Conservation (phyloP, 2,113 vertebrate genomes). For the Sceloporus undulatus region DNA sequence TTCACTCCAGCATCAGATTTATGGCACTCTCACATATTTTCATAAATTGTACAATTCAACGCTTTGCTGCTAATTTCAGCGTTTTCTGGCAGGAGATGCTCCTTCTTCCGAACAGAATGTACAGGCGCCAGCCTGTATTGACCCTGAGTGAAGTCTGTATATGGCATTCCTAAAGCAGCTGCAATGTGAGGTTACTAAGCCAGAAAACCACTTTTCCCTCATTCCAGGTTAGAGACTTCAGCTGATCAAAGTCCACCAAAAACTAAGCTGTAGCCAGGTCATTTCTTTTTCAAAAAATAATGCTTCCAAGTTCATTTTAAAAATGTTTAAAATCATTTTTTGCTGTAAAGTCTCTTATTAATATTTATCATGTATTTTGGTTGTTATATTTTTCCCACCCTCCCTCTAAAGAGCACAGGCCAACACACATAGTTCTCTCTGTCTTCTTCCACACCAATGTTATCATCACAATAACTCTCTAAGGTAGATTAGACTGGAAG, state of each 20-base stretch:
- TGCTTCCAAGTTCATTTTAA: neutral
- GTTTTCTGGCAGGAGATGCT: slow-evolving; percentile 8
- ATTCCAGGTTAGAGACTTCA: slow-evolving; percentile 36
- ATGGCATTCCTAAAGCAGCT: slow-evolving; percentile 10
- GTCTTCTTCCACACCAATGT: neutral
- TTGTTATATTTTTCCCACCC: neutral
- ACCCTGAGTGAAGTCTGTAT: slow-evolving; percentile 21
- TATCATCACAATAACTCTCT: neutral
- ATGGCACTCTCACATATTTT: neutral
- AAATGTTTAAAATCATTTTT: slow-evolving; percentile 2
- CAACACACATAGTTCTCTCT: neutral
- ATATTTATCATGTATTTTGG: neutral
- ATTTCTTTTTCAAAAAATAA: neutral
- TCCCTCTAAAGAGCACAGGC: neutral
- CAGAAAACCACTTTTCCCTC: neutral
- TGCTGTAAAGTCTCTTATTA: neutral
- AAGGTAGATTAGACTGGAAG: neutral
- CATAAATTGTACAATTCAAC: neutral
- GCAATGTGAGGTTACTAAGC: neutral
- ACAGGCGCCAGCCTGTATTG: slow-evolving; percentile 10
- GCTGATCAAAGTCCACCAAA: slow-evolving; percentile 19
- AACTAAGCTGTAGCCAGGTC: neutral
- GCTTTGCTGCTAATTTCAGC: neutral
- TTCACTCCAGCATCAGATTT: neutral
- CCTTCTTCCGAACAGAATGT: slow-evolving; percentile 16